Conservation (phyloP, 1,140 invertebrate genomes). For the Uloborus diversus region DNA sequence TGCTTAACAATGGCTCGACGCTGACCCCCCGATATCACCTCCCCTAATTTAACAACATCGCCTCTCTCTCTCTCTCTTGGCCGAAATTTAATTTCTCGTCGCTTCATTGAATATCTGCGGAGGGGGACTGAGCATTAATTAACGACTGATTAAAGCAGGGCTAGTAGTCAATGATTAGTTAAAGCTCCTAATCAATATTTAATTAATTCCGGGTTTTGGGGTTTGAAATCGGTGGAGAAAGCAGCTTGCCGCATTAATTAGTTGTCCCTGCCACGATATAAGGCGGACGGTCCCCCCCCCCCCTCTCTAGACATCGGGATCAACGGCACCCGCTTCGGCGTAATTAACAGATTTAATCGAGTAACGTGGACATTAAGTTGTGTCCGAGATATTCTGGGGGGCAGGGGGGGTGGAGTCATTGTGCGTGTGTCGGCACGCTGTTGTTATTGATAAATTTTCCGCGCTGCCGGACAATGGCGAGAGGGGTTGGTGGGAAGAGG, state of each 20-base stretch:
- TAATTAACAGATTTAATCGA: slow-evolving; percentile 57
- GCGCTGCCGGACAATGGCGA: slow-evolving; percentile 47
- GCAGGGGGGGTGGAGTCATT: neutral
- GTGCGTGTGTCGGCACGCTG: slow-evolving; percentile 47
- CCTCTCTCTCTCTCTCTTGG: neutral
- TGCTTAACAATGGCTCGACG: slow-evolving; percentile 39
- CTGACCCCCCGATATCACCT: slow-evolving; percentile 48
- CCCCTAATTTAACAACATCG: slow-evolving; percentile 56
- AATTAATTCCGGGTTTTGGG: slow-evolving; percentile 56
- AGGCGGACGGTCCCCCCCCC: neutral
- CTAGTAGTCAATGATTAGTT: slow-evolving; percentile 57
- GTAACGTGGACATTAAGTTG: slow-evolving; percentile 55
- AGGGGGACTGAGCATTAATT: slow-evolving; percentile 50
- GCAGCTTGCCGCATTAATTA: slow-evolving; percentile 56
- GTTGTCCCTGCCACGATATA: neutral
- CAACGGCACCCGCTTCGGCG: slow-evolving; percentile 50
- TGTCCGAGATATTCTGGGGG: slow-evolving; percentile 48
- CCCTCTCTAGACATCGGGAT: slow-evolving; percentile 52
- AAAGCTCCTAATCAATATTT: slow-evolving; percentile 57
- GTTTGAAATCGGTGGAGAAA: slow-evolving; percentile 48
- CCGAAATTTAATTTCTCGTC: slow-evolving; percentile 54
- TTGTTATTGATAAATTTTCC: slow-evolving; percentile 57
- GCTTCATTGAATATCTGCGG: slow-evolving; percentile 55
- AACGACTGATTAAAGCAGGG: slow-evolving; percentile 56
- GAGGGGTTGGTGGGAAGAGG: slow-evolving; percentile 37